Conservation (phyloP, 2,797 vertebrate genomes). For the Antrozous pallidus region DNA sequence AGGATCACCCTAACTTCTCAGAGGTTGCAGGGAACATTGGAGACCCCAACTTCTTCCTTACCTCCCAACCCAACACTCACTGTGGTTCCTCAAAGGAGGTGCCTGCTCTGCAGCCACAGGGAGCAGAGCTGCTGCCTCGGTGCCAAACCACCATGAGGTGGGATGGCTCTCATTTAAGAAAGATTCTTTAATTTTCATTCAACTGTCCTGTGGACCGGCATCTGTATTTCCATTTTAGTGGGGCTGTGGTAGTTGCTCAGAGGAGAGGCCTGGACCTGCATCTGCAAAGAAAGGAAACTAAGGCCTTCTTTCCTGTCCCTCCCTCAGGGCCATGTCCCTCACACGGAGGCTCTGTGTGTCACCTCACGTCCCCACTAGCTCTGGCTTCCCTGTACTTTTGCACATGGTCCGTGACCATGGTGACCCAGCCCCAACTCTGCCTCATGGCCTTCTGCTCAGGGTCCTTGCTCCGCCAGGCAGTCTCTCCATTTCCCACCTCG, state of each 20-base stretch:
- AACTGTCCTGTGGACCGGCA: too few relatives aligned
- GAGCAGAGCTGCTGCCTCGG: background rate
- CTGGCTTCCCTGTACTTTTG: background rate
- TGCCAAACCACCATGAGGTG: background rate
- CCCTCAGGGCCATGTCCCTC: background rate
- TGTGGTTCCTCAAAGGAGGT: background rate
- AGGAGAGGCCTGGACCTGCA: background rate
- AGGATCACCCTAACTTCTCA: background rate
- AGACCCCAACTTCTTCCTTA: background rate
- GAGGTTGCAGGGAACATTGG: background rate
- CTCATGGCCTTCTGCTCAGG: background rate
- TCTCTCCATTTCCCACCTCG: background rate
- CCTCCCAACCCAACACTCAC: background rate
- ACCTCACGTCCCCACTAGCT: accelerated
- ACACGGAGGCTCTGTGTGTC: background rate
- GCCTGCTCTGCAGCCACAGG: background rate
- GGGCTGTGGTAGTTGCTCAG: background rate
- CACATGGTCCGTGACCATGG: background rate
- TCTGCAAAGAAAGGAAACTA: background rate
- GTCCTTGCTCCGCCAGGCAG: background rate
- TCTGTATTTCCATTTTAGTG: background rate
- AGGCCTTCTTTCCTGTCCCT: background rate
- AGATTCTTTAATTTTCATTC: background rate
- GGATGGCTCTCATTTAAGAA: background rate
- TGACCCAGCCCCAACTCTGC: background rate